These are phyloP conservation scores for Patella depressa DNA, from an alignment of 2,888 invertebrate genomes.

Conservation along the genomic window DNA sequence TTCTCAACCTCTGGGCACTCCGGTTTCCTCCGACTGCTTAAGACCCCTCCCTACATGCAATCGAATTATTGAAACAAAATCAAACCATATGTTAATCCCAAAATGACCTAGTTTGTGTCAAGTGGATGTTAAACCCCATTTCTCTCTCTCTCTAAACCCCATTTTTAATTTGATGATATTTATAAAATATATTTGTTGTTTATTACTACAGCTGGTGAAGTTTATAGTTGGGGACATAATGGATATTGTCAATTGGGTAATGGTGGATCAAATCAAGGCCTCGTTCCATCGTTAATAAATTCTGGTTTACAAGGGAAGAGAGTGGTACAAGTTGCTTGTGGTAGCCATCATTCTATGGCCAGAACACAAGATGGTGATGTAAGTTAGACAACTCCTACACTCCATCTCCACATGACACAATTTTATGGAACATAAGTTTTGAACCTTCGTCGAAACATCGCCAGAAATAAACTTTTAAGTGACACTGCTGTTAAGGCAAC, in stretches of 20 bases:
- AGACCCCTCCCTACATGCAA: too few species aligned
- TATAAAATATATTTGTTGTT: too few species aligned
- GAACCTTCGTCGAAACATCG: background rate
- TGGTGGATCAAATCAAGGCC: conserved; percentile 75
- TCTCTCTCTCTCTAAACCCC: too few species aligned
- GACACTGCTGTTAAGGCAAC: background rate
- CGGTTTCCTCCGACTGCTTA: too few species aligned
- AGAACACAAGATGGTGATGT: conserved; percentile 76
- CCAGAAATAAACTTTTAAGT: too few species aligned
- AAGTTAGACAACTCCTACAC: conserved; percentile 31
- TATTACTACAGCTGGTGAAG: conserved; percentile 71
- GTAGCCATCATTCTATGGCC: conserved; percentile 76
- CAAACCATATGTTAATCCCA: too few species aligned
- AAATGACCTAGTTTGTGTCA: too few species aligned
- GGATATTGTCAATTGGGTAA: conserved; percentile 76
- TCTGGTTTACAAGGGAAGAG: conserved; percentile 72
- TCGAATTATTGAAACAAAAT: too few species aligned
- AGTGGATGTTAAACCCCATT: too few species aligned
- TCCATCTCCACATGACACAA: background rate
- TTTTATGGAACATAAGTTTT: background rate
- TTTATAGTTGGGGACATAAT: conserved; percentile 78
- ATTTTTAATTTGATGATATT: too few species aligned
- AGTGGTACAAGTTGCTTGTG: conserved; percentile 75
- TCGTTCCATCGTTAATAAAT: conserved; percentile 73
- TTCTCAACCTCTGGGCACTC: too few species aligned